These are phyloP conservation scores for Geotrupes spiniger DNA, from an alignment of 2,888 invertebrate genomes.

Conservation along the genomic window DNA sequence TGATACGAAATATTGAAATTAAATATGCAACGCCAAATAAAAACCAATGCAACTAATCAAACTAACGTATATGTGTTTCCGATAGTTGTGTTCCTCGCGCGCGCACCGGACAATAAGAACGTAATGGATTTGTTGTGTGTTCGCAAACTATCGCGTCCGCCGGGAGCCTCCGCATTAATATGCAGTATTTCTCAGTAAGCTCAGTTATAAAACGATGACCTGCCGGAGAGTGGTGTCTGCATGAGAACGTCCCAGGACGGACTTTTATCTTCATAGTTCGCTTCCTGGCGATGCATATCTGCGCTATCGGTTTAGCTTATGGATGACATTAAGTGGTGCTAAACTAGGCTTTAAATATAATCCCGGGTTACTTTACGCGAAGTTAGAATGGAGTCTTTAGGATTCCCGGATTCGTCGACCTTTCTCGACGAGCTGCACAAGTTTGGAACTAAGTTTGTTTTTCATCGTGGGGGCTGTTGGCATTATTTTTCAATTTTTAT, in stretches of 20 bases:
- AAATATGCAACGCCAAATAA: too few species aligned
- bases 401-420: slow-evolving; percentile 1
- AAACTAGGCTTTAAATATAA: slow-evolving; percentile 43
- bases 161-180: slow-evolving; percentile 27
- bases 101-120: too few species aligned
- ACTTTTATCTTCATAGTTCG: slow-evolving; percentile 33
- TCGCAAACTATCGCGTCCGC: slow-evolving; percentile 8
- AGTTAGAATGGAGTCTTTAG: slow-evolving; percentile 26
- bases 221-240: slow-evolving; percentile 13
- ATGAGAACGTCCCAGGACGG: slow-evolving; percentile 26
- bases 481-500: too few species aligned
- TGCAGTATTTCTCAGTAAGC: slow-evolving; percentile 28
- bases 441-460: too few species aligned
- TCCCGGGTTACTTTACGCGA: slow-evolving; percentile 35
- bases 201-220: slow-evolving; percentile 18
- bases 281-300: slow-evolving; percentile 34
- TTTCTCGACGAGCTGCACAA: background rate
- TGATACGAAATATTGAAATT: too few species aligned
- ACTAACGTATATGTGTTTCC: too few species aligned
- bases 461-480: too few species aligned
- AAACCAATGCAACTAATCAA: too few species aligned
- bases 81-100: too few species aligned
- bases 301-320: slow-evolving; percentile 39
- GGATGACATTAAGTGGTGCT: slow-evolving; percentile 41
- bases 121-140: too few species aligned